These are phyloP conservation scores for Caenorhabditis becei DNA, from an alignment of 2,888 invertebrate species.

Conservation along the genomic window DNA sequence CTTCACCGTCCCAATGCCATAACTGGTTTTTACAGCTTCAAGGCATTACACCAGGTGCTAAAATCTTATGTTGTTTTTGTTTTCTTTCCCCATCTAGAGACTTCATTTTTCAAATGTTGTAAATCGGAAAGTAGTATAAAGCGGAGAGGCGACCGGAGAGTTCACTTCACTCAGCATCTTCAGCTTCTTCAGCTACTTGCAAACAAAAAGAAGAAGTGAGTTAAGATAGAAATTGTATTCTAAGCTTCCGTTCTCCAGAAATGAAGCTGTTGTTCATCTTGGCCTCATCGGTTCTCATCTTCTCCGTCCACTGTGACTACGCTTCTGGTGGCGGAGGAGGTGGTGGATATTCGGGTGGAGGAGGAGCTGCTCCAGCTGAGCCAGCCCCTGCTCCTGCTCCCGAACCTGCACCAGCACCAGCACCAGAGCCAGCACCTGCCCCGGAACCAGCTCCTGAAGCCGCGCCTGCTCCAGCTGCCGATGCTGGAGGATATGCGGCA, in stretches of 20 bases:
- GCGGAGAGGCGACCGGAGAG: neutral
- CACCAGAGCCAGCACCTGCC: slow-evolving; percentile 17
- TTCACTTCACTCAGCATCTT: neutral
- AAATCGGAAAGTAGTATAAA: neutral
- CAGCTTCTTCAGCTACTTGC: neutral
- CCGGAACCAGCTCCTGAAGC: neutral
- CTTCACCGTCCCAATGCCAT: neutral
- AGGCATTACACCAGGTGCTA: neutral
- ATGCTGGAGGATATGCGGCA: slow-evolving; percentile 22
- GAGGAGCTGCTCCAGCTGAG: neutral
- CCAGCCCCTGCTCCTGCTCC: slow-evolving; percentile 13
- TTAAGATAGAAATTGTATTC: too few species aligned
- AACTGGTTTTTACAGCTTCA: neutral
- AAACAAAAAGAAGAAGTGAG: neutral
- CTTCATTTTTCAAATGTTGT: slow-evolving; percentile 6
- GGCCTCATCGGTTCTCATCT: slow-evolving; percentile 5
- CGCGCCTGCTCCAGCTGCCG: slow-evolving; percentile 12
- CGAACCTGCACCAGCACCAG: slow-evolving; percentile 11
- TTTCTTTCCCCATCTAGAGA: neutral
- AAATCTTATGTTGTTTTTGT: slow-evolving; percentile 11
- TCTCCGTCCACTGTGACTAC: neutral
- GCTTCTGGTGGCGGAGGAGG: slow-evolving; percentile 1
- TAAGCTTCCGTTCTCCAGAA: slow-evolving; percentile 1
- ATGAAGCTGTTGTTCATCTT: slow-evolving; percentile 33
- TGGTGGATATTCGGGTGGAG: slow-evolving; percentile 13